These are phyloP conservation scores for Belgica antarctica DNA, from an alignment of 2,888 invertebrate species.

Conservation along the genomic window DNA sequence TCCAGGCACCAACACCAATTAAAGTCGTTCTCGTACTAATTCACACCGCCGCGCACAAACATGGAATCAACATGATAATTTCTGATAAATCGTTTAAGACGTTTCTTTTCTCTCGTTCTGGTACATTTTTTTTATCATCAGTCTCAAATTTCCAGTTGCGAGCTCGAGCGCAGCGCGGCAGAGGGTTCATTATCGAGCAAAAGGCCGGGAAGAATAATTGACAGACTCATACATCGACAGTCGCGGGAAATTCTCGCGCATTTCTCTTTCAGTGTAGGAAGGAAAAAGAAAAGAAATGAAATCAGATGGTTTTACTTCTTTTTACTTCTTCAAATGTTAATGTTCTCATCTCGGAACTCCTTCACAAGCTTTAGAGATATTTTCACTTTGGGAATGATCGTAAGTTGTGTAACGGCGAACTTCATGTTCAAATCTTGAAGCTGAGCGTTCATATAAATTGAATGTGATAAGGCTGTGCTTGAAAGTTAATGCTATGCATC, in stretches of 20 bases:
- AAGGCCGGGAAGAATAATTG: slow-evolving; percentile 22
- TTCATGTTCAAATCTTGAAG: too few relatives aligned
- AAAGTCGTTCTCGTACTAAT: slow-evolving; percentile 10
- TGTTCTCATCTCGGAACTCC: not conserved
- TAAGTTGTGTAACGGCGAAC: too few relatives aligned
- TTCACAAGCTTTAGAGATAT: too few relatives aligned
- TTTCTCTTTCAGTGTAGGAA: not conserved
- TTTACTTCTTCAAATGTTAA: slow-evolving; percentile 14
- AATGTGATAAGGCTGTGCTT: too few relatives aligned
- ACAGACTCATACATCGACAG: not conserved
- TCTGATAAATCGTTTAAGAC: slow-evolving; percentile 37
- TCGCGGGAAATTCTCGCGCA: not conserved
- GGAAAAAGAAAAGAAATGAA: not conserved
- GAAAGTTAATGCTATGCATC: too few relatives aligned
- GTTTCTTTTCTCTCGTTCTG: not conserved
- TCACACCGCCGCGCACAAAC: not conserved
- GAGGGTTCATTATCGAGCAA: not conserved
- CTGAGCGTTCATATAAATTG: too few relatives aligned
- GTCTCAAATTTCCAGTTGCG: not conserved
- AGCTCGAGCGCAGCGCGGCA: not conserved
- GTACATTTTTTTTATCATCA: not conserved
- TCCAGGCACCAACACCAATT: slow-evolving; percentile 31
- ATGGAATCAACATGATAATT: slow-evolving; percentile 36
- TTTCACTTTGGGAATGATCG: too few relatives aligned
- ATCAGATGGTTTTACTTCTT: slow-evolving; percentile 20